These are phyloP conservation scores for Rhea americana DNA, from an alignment of 2,113 vertebrate genomes.

Conservation along the genomic window DNA sequence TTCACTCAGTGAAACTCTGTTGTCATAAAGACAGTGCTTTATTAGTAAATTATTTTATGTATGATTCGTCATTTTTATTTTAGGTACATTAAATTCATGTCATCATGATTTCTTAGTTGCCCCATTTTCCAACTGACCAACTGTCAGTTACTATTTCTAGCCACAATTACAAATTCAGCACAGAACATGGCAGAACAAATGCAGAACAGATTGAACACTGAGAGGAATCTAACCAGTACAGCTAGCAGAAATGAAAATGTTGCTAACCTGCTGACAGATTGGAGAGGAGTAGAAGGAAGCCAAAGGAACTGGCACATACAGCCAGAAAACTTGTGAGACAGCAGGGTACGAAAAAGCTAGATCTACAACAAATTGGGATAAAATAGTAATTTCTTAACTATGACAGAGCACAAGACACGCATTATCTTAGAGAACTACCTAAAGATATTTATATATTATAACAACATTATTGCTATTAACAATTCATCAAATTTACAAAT, in stretches of 20 bases:
- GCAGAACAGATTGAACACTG: constrained; percentile 47
- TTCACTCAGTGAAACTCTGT: background rate
- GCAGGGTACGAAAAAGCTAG: background rate
- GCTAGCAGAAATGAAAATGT: constrained; percentile 11
- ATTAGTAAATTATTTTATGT: background rate
- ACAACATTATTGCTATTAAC: background rate
- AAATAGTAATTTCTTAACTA: background rate
- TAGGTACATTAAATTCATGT: background rate
- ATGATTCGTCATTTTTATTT: background rate
- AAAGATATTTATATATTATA: background rate
- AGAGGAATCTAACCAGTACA: constrained; percentile 16
- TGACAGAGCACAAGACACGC: background rate
- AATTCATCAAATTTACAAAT: background rate
- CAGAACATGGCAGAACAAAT: background rate
- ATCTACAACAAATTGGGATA: background rate
- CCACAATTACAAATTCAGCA: background rate
- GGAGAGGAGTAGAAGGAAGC: background rate
- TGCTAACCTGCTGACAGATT: constrained; percentile 24
- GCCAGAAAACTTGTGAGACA: constrained; percentile 34
- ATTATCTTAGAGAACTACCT: background rate
- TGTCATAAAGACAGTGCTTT: background rate
- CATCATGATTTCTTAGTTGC: background rate
- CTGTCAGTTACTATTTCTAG: constrained; percentile 40
- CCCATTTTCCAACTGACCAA: constrained; percentile 44
- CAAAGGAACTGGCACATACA: constrained; percentile 28